Conservation (phyloP, 1,140 invertebrate species). For the Caligus rogercresseyi region DNA sequence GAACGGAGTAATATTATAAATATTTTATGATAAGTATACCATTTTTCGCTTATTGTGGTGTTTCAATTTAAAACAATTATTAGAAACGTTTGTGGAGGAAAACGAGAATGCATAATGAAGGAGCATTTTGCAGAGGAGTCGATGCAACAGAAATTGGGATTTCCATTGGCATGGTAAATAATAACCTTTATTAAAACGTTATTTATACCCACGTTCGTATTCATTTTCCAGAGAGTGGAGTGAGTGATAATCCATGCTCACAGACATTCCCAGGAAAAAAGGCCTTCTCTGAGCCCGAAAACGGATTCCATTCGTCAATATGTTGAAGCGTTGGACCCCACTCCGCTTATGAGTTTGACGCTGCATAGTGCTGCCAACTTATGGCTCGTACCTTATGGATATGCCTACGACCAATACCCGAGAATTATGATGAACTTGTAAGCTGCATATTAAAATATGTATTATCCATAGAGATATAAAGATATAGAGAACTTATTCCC, state of each 20-base stretch:
- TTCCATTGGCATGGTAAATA: conserved; percentile 22
- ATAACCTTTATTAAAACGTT: background rate
- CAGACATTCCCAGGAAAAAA: conserved; percentile 32
- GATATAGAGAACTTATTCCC: no score
- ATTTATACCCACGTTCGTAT: background rate
- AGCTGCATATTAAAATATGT: conserved; percentile 9
- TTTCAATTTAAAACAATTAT: conserved; percentile 7
- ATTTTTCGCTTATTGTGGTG: background rate
- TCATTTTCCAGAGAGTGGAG: conserved; percentile 11
- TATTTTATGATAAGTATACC: background rate
- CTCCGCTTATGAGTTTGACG: conserved; percentile 3
- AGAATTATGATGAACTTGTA: conserved; percentile 27
- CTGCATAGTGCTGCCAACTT: conserved; percentile 10
- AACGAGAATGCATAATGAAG: conserved; percentile 22
- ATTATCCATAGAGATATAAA: background rate
- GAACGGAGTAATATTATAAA: background rate
- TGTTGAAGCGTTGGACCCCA: background rate
- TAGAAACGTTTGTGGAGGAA: conserved; percentile 27
- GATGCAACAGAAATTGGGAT: conserved; percentile 27
- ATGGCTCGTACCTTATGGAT: conserved; percentile 20
- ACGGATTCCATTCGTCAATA: conserved; percentile 7
- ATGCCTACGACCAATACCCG: conserved; percentile 24
- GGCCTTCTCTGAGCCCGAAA: conserved; percentile 29
- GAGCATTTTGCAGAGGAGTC: conserved; percentile 23
- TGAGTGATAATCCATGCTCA: conserved; percentile 29